phyloP scores from a whole-genome alignment of 2,888 invertebrate species.

The Sipha maydis region DNA sequence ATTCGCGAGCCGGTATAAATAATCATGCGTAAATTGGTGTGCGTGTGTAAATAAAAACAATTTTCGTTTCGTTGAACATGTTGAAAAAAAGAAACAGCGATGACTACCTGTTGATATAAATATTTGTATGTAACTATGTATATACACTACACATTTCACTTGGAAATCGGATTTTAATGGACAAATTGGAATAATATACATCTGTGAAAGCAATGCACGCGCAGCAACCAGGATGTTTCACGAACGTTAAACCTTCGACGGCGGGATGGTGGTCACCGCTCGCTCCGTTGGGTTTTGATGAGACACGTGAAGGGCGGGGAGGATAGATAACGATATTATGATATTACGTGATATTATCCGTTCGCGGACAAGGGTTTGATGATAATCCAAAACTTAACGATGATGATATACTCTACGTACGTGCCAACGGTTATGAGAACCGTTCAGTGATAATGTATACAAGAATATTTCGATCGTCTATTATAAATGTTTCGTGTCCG shows the following conservation, averaged over 20 bases:
- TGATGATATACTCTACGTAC: too few species aligned
- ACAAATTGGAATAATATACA: constrained; percentile 1
- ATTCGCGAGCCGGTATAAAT: constrained; percentile 22
- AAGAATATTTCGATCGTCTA: neutral
- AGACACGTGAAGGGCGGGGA: neutral
- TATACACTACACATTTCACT: constrained; percentile 33
- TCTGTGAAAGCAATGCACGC: constrained; percentile 31
- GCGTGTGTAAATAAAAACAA: neutral
- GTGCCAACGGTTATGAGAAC: too few species aligned
- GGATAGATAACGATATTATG: neutral
- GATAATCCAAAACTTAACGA: too few species aligned
- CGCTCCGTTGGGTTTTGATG: neutral
- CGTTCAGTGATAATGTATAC: too few species aligned
- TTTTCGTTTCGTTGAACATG: constrained; percentile 26
- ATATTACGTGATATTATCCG: too few species aligned
- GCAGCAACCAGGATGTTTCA: neutral
- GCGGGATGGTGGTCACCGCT: neutral
- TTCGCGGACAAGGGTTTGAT: neutral
- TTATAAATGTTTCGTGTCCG: neutral
- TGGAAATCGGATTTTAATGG: constrained; percentile 54
- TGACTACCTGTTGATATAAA: neutral
- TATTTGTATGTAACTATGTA: neutral
- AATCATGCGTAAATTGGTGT: neutral
- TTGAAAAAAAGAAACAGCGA: neutral
- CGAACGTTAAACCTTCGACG: neutral